Base-by-base conservation (phyloP, 1,140 invertebrate species). In the Ylistrum balloti region DNA sequence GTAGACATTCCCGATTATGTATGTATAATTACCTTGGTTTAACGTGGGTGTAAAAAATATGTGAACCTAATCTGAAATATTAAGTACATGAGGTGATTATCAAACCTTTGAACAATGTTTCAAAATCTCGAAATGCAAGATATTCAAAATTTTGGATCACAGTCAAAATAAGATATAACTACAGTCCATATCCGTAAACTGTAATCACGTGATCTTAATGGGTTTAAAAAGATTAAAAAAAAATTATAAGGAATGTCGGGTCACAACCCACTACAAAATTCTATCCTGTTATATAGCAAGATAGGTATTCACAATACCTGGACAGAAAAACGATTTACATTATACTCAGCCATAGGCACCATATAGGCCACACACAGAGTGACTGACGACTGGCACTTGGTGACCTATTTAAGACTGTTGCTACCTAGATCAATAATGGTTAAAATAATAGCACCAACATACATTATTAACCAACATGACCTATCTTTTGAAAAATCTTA, bases 1-100 rank as follows among this genome's bases (percentile, higher is more conserved):
- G 35, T 7, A 45, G 41, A 45, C 1, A 17, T 0, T 17, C 7
- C 1, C 20, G 17, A 56, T 56, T 22, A 74, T 28, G 28, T 22
- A 74, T 28, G 28, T n/a, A 74, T 28, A n/a, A 74, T n/a, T 74
- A 74, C 56, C 56, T 28, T 28, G n/a, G n/a, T 74, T 74, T 22
- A 74, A 74, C 22, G 56, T 74, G 56, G 56, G 56, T 74, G 56
- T 74, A n/a, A 28, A 74, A 74, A 74, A 74, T 56, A 74, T 74
- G 56, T 28, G 56, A 28, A 74, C 20, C 56, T n/a, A 74, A 74
- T 3, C 13, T 7, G 56, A 17, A 74, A 74, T 28, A 45, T 13
- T 45, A 38, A 38, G n/a, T 38, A 7, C 35, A 38, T 48, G 45
- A 48, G 11, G n/a, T n/a, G 5, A 7, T 38, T n/a, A 74, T 22